A percentile compares a stretch with the other conserved stretches of the same genome.
Conservation (phyloP, 2,888 invertebrate genomes). For the Tenthredo amoena region DNA sequence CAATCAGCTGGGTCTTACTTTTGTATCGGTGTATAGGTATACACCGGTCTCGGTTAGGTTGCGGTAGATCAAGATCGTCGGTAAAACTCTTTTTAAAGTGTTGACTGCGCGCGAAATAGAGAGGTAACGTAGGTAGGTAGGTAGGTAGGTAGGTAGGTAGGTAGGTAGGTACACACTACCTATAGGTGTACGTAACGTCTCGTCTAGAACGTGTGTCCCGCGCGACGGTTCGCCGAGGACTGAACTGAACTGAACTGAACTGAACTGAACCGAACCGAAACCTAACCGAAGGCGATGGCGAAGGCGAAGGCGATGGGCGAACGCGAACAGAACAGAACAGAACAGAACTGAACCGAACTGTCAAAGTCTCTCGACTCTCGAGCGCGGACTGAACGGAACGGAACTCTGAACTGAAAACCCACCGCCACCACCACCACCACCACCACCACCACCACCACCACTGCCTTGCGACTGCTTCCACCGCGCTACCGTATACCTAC, state of each 20-base stretch:
- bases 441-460: not conserved
- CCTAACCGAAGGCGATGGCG: not conserved
- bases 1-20: not conserved
- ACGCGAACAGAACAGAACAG: not conserved
- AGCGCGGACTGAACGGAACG: not conserved
- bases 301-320: not conserved
- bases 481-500: not conserved
- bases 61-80: constrained; percentile 5
- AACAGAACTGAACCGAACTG: not conserved
- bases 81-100: too few species aligned
- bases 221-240: constrained; percentile 35
- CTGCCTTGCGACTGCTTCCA: not conserved
- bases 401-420: not conserved
- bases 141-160: not conserved
- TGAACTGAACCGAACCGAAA: not conserved
- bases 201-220: not conserved
- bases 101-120: not conserved
- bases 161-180: not conserved
- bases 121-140: not conserved
- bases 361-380: not conserved
- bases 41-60: not conserved
- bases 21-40: not conserved
- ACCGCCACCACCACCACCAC: not conserved
- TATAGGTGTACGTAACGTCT: too few species aligned
- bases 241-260: not conserved